Conservation (phyloP, 2,797 vertebrate species). For the Chaenodraco wilsoni region DNA sequence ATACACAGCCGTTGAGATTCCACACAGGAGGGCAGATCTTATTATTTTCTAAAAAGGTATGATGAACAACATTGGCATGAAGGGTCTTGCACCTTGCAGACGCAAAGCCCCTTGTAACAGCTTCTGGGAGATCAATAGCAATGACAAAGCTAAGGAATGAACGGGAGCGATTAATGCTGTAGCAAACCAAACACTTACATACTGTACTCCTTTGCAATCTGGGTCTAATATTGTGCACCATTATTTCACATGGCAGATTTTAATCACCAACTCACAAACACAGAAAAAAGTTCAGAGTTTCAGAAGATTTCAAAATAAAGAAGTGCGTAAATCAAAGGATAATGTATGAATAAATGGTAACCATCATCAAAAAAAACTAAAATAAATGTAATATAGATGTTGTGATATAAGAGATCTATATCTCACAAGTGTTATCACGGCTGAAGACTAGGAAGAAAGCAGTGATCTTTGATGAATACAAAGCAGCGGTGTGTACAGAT, state of each 20-base stretch:
- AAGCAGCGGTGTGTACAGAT: neutral
- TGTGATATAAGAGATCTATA: neutral
- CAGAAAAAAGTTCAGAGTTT: neutral
- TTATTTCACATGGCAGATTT: slow-evolving; percentile 21
- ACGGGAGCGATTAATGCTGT: slow-evolving; percentile 39
- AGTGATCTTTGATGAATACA: neutral
- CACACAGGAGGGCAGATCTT: slow-evolving; percentile 1
- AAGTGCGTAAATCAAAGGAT: neutral
- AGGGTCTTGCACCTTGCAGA: slow-evolving; percentile 12
- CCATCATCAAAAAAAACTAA: neutral
- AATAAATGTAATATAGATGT: neutral
- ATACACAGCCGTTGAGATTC: slow-evolving; percentile 38
- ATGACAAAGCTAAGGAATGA: slow-evolving; percentile 63
- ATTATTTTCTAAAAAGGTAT: slow-evolving; percentile 24
- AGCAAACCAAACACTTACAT: slow-evolving; percentile 31
- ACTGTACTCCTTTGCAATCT: slow-evolving; percentile 21
- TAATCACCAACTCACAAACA: neutral
- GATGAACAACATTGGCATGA: slow-evolving; percentile 18
- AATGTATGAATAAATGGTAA: slow-evolving; percentile 9
- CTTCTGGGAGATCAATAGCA: slow-evolving; percentile 60
- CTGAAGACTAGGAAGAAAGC: neutral
- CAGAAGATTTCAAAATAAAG: slow-evolving; percentile 4
- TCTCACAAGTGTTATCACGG: slow-evolving; percentile 1
- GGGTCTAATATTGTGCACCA: slow-evolving; percentile 12
- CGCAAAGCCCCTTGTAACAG: slow-evolving; percentile 30